phyloP scores from a whole-genome alignment of 1,140 invertebrate genomes.

The Aporrectodea caliginosa region DNA sequence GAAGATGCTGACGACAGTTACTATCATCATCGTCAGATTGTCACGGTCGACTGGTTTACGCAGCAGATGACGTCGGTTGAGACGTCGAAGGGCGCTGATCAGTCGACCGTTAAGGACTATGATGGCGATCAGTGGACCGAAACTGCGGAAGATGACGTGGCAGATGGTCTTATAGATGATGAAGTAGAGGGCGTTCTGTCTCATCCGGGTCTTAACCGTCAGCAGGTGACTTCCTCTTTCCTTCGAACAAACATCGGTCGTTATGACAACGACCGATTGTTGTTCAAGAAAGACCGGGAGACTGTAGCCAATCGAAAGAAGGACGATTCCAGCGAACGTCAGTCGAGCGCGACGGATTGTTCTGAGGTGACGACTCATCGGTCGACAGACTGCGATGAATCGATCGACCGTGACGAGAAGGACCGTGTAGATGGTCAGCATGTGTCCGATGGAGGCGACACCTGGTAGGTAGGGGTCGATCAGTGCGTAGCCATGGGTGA shows the following conservation, averaged over 20 bases:
- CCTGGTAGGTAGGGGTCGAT: conserved; percentile 21
- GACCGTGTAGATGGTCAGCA: conserved; percentile 24
- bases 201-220: conserved; percentile 8
- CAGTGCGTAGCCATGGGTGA: conserved; percentile 10
- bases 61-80: conserved; percentile 15
- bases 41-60: conserved; percentile 3
- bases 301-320: neutral
- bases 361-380: conserved; percentile 18
- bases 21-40: conserved; percentile 26
- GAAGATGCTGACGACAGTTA: conserved; percentile 28
- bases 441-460: conserved; percentile 23
- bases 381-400: conserved; percentile 22
- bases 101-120: conserved; percentile 26
- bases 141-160: conserved; percentile 25
- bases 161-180: conserved; percentile 27
- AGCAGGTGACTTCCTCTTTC: neutral
- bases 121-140: conserved; percentile 23
- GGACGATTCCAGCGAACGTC: neutral
- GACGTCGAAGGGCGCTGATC: conserved; percentile 7
- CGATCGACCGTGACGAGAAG: conserved; percentile 28
- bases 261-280: neutral
- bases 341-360: conserved; percentile 6
- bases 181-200: conserved; percentile 24
- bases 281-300: neutral
- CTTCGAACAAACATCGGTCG: neutral